A percentile compares a stretch with the other conserved stretches of the same genome.
phyloP scores from a whole-genome alignment of 35 echinoderm and acorn worm species.

The Antedon bifida region DNA sequence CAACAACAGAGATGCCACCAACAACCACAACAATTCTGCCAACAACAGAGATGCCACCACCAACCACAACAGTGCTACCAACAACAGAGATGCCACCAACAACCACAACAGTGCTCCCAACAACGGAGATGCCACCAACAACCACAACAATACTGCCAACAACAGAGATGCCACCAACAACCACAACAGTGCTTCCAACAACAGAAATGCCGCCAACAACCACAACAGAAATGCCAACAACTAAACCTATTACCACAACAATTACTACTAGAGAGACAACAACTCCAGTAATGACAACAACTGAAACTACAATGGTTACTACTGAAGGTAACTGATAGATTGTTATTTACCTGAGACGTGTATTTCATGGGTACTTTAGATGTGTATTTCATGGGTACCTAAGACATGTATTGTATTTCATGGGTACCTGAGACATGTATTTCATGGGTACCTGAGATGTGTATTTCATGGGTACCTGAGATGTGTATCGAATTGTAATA shows the following conservation, averaged over 20 bases:
- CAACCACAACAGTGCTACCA: neutral
- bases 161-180: neutral
- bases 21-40: neutral
- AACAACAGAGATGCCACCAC: neutral
- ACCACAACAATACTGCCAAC: neutral
- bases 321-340: neutral
- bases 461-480: too few species aligned
- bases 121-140: constrained; percentile 6
- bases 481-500: too few species aligned
- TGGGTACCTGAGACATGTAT: too few species aligned
- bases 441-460: too few species aligned
- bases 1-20: neutral
- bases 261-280: neutral
- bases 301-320: neutral
- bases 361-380: too few species aligned
- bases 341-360: too few species aligned
- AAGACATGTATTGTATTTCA: too few species aligned
- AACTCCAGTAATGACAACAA: neutral
- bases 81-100: neutral
- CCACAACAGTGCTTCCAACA: constrained; percentile 2
- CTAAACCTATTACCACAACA: neutral
- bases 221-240: neutral
- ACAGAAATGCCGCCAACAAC: neutral
- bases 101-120: neutral
- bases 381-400: too few species aligned